A percentile compares a stretch with the other conserved stretches of the same genome.
These are phyloP conservation scores for Scyliorhinus canicula DNA, from an alignment of 2,797 vertebrate genomes.

Conservation along the genomic window DNA sequence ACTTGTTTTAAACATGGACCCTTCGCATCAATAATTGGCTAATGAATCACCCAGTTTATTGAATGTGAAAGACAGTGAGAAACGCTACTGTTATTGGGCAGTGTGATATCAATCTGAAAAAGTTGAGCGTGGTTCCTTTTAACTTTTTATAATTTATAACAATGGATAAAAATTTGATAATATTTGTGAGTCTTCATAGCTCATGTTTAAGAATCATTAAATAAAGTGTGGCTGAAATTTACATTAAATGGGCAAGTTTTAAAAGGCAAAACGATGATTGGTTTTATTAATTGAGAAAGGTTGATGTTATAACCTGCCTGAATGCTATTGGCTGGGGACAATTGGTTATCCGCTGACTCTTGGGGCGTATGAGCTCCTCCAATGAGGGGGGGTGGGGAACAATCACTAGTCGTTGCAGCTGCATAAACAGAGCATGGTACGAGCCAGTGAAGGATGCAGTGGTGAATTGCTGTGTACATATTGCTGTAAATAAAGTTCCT, in stretches of 20 bases:
- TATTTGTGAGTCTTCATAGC: background rate
- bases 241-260: background rate
- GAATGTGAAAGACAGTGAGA: background rate
- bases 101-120: background rate
- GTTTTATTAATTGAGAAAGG: background rate
- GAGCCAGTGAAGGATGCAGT: no score
- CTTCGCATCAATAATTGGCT: background rate
- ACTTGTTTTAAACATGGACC: background rate
- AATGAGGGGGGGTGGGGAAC: no score
- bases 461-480: no score
- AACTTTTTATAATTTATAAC: background rate
- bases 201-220: background rate
- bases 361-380: no score
- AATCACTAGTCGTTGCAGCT: no score
- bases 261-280: background rate
- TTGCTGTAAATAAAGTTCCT: no score
- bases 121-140: background rate
- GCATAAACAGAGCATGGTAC: no score
- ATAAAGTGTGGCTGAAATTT: background rate
- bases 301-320: no score
- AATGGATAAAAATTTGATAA: background rate
- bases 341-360: no score
- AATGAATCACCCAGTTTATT: background rate
- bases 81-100: background rate
- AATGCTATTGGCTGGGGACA: no score